phyloP scores from a whole-genome alignment of 2,797 vertebrate genomes.

The Bovichtus diacanthus region DNA sequence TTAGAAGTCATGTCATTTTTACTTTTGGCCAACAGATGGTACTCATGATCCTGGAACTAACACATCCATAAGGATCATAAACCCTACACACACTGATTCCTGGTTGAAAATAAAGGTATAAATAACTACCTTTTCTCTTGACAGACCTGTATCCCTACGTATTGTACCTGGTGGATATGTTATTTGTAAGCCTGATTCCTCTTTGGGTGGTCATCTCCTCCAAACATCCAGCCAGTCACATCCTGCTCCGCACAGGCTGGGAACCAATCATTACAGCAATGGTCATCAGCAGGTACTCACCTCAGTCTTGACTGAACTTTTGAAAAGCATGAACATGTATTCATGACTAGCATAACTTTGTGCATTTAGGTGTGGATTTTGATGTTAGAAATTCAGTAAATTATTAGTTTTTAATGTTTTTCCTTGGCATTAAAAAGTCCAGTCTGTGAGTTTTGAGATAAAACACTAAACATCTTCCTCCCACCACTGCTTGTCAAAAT shows the following conservation, averaged over 20 bases:
- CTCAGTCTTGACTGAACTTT: background rate
- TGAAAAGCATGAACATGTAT: background rate
- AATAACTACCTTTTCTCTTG: conserved; percentile 2
- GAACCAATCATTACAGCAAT: conserved; percentile 95
- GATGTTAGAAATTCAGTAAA: background rate
- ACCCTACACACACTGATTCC: background rate
- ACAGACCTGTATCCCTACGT: conserved; percentile 89
- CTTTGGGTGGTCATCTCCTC: conserved; percentile 91
- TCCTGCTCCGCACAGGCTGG: conserved; percentile 93
- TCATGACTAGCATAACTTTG: background rate
- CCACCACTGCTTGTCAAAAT: background rate
- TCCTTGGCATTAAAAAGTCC: background rate
- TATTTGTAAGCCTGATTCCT: conserved; percentile 91
- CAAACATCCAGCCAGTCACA: conserved; percentile 91
- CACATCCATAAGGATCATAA: background rate
- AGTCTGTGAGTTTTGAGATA: background rate
- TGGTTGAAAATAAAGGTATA: background rate
- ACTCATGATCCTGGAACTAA: background rate
- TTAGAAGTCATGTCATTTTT: background rate
- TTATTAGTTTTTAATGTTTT: background rate
- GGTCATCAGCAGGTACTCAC: conserved; percentile 92
- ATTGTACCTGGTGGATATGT: conserved; percentile 90
- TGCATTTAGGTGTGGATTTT: background rate
- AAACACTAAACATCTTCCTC: background rate
- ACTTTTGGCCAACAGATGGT: conserved; percentile 27